Evolutionary conservation across 2,113 vertebrate species (phyloP).

Genomic region (Nothocercus julius): DNA sequence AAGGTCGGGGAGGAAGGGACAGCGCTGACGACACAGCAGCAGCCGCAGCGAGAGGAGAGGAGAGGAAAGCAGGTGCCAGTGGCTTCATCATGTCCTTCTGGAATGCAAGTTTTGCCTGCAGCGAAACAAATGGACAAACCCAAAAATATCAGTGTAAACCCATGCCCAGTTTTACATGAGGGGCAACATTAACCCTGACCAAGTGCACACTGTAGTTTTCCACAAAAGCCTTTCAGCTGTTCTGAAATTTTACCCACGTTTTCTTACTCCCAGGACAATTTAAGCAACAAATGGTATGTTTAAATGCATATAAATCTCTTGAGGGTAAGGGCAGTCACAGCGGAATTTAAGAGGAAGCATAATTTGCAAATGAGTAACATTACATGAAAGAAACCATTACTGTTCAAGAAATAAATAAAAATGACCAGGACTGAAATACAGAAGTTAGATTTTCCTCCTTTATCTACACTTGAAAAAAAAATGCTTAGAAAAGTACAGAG

Average conservation of each 20-base stretch:
- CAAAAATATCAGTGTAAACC: background rate
- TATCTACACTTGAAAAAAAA: background rate
- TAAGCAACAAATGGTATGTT: background rate
- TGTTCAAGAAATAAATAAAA: background rate
- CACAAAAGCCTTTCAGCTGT: background rate
- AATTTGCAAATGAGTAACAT: background rate
- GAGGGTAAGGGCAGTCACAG: background rate
- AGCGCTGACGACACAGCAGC: slow-evolving; percentile 81
- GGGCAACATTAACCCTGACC: background rate
- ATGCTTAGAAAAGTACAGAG: background rate
- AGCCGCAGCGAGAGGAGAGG: slow-evolving; percentile 82
- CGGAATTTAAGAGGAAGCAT: background rate
- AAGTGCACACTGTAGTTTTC: background rate
- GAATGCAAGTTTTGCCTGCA: slow-evolving; percentile 87
- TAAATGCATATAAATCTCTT: background rate
- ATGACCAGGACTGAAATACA: background rate
- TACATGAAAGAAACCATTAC: background rate
- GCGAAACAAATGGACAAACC: slow-evolving; percentile 12
- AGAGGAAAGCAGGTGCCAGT: slow-evolving; percentile 87
- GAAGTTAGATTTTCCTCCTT: background rate
- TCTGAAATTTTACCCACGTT: background rate
- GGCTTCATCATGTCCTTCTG: slow-evolving; percentile 92
- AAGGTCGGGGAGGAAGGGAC: slow-evolving; percentile 86
- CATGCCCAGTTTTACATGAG: rapidly evolving
- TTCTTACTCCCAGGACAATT: background rate